A percentile compares a stretch with the other conserved stretches of the same genome.
Evolutionary conservation across 2,888 invertebrate species (phyloP).

Genomic region (Machimus atricapillus): DNA sequence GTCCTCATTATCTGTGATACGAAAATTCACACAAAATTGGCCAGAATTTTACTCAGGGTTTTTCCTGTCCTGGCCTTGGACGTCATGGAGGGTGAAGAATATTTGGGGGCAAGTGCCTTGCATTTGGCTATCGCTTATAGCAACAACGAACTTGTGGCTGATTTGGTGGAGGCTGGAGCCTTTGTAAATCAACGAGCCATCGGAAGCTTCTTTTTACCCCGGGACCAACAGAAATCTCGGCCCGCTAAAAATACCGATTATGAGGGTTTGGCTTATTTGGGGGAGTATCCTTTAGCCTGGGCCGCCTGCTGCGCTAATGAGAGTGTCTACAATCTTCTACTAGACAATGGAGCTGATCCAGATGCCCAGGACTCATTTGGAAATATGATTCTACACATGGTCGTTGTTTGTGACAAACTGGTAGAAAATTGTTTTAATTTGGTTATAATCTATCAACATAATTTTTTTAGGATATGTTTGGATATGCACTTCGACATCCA

Average conservation of each 20-base stretch:
- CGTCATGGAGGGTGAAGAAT: constrained; percentile 97
- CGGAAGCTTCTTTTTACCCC: constrained; percentile 94
- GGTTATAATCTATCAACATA: neutral
- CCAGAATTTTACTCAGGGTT: constrained; percentile 86
- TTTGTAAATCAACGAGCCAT: constrained; percentile 92
- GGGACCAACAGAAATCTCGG: constrained; percentile 86
- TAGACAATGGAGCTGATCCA: constrained; percentile 93
- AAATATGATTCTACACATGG: constrained; percentile 99
- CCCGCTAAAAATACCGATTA: constrained; percentile 88
- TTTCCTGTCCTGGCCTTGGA: constrained; percentile 91
- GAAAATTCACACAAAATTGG: constrained; percentile 74
- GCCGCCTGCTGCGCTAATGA: constrained; percentile 97
- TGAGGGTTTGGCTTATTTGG: constrained; percentile 95
- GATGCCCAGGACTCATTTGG: constrained; percentile 96
- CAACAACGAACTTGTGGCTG: constrained; percentile 93
- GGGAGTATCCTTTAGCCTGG: constrained; percentile 97
- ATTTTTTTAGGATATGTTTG: constrained; percentile 89
- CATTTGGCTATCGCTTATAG: constrained; percentile 97
- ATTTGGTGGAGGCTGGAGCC: constrained; percentile 91
- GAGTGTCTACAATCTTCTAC: constrained; percentile 92
- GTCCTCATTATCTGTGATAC: constrained; percentile 95
- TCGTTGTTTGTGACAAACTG: constrained; percentile 96
- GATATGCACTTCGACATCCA: constrained; percentile 95
- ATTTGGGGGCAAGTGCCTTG: constrained; percentile 91
- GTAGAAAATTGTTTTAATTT: constrained; percentile 64